Evolutionary conservation across 2,888 invertebrate genomes (phyloP), one percentile per base, ranked within the genome.

Genomic region (Saturnia pavonia): DNA sequence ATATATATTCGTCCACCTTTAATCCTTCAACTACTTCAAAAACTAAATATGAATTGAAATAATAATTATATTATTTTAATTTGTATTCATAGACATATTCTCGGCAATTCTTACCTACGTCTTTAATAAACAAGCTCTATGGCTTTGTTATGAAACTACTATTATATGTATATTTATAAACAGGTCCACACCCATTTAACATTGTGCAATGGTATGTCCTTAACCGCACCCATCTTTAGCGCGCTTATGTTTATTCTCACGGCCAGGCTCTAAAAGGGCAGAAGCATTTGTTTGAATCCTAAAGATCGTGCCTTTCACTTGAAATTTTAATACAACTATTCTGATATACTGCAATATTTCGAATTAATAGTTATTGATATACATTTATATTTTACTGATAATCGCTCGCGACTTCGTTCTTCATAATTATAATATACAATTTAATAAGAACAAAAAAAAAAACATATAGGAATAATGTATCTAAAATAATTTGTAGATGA

Each of bases 231-330:
- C 65, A 65, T 65, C 65, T 65, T 65, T 65, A 65, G 65, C 34
- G 40, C 40, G 19, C 40, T 22, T 40, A 65, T 65, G 65, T 65
- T 40, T 65, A 40, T 65, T 65, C 65, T 65, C 65, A 65, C 40
- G 65, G 65, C 11, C n/a, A 65, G 65, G 65, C 65, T 65, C 65
- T 65, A 65, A 65, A 65, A 65, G 65, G 65, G 65, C 65, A 65
- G 65, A 40, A 40, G 65, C 40, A 65, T 65, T 65, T 7, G 22
- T 40, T 65, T 9, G 40, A 34, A 65, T 65, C 65, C 65, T 65
- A 65, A n/a, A 65, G n/a, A 40, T 57, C 40, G n/a, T 65, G 34
- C 65, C 65, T 65, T 65, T 65, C 40, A 65, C 65, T 65, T 19
- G 40, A n/a, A 6, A 40, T 60, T 14, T 27, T 27, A 27, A 12